Evolutionary conservation across 2,113 vertebrate genomes (phyloP).

Genomic region (Calcarius ornatus): DNA sequence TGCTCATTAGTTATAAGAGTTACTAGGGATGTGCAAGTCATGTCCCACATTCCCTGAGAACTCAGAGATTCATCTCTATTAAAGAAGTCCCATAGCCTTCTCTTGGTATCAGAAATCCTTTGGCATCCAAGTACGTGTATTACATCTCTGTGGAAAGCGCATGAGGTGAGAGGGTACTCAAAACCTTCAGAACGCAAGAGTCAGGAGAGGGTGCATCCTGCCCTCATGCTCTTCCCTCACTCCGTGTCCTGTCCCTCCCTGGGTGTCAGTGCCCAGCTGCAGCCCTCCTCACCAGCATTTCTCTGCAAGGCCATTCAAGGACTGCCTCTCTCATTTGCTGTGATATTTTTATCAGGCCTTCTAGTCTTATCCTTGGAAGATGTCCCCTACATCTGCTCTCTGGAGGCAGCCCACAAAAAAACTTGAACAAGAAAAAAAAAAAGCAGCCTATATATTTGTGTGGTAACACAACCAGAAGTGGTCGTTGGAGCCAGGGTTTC

Average conservation of each 20-base stretch:
- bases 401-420: neutral
- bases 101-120: neutral
- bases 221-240: neutral
- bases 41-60: neutral
- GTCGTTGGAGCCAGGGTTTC: neutral
- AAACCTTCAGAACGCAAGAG: neutral
- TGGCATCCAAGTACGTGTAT: rapidly evolving
- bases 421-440: neutral
- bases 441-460: neutral
- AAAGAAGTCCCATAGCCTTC: neutral
- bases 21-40: neutral
- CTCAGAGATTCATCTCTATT: neutral
- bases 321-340: neutral
- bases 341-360: neutral
- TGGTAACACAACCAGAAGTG: neutral
- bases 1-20: neutral
- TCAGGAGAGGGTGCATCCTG: neutral
- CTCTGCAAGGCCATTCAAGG: neutral
- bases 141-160: neutral
- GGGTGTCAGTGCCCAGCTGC: rapidly evolving
- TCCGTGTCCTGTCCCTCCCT: neutral
- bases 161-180: neutral
- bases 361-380: neutral
- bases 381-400: neutral
- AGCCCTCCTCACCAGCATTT: neutral